Base-by-base conservation (phyloP, 2,113 vertebrate genomes). In the Scomber japonicus region DNA sequence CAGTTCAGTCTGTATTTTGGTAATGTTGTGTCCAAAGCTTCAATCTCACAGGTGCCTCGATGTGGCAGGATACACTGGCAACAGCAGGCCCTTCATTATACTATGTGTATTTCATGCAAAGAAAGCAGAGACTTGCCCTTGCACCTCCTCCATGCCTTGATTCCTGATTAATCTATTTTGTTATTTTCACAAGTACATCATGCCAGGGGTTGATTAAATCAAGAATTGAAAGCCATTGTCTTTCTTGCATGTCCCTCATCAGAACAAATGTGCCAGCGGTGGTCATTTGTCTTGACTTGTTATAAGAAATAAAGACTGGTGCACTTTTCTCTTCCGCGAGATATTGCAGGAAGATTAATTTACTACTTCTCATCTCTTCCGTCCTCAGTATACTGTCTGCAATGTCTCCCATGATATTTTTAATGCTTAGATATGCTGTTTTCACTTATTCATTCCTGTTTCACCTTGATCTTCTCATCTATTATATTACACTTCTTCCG, bases 121-220 rank as follows among this genome's bases (percentile, higher is more conserved):
- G 90, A 91, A 96, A 95, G 95, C 94, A 95, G 93, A 95, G 85
- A 88, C 92, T 94, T 92, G 87, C 90, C 94, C 91, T 95, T 91
- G 88, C 83, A 81, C 90, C 95, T 93, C 86, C 84, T 73, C 78
- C 67, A 89, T 92, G 89, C 93, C 89, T 89, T 85, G 92, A 92
- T 74, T 93, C 88, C 93, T 96, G 96, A 97, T 97, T 95, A 96
- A 97, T 98, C 95, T 89, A 53, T 95, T 96, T 96, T 95, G 95
- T 97, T 96, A 97, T 98, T 97, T 96, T 94, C 93, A 93, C 92
- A 96, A 94, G 96, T 96, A 92, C 90, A 96, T 97, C 96, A 96
- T 92, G 93, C 80, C 86, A 88, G 88, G 87, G 93, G 89, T 96
- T 96, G 96, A 98, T 98, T 97, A 97, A 98, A 96, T 97, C 95